A percentile compares a stretch with the other conserved stretches of the same genome.
Evolutionary conservation across 1,140 invertebrate species (phyloP).

Genomic region (Hycleus cichorii): DNA sequence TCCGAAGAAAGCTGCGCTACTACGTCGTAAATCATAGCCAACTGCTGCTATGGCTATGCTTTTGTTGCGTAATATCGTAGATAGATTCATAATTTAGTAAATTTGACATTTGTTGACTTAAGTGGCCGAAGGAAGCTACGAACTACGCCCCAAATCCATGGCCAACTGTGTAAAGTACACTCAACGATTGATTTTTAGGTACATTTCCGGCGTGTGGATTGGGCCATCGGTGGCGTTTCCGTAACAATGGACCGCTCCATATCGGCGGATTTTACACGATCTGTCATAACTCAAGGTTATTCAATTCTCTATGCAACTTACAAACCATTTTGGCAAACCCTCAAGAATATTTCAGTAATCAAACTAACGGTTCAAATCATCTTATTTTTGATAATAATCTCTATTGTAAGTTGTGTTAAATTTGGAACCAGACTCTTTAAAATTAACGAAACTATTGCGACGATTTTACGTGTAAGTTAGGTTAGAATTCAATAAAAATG

Average conservation of each 20-base stretch:
- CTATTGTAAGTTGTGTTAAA: neutral
- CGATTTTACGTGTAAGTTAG: neutral
- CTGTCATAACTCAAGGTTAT: conserved; percentile 10
- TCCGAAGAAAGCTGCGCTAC: too few species aligned
- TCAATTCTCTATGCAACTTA: conserved; percentile 1
- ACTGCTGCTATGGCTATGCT: too few species aligned
- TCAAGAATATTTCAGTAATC: neutral
- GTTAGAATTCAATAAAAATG: neutral
- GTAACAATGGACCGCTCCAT: neutral
- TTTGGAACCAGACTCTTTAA: neutral
- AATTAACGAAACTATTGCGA: neutral
- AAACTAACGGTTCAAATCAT: neutral
- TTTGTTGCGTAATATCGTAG: too few species aligned
- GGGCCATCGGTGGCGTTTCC: conserved; percentile 15
- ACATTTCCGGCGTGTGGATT: neutral
- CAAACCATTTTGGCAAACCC: neutral
- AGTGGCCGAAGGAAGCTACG: too few species aligned
- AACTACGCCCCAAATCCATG: too few species aligned
- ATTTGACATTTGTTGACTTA: too few species aligned
- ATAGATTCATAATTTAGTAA: too few species aligned
- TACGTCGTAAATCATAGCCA: too few species aligned
- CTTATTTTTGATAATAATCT: neutral
- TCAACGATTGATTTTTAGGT: too few species aligned
- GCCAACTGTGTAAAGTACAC: too few species aligned
- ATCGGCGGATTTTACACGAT: conserved; percentile 12